These are phyloP conservation scores for Panagrolaimus sp. DNA, from an alignment of 1,140 invertebrate species.

Conservation along the genomic window DNA sequence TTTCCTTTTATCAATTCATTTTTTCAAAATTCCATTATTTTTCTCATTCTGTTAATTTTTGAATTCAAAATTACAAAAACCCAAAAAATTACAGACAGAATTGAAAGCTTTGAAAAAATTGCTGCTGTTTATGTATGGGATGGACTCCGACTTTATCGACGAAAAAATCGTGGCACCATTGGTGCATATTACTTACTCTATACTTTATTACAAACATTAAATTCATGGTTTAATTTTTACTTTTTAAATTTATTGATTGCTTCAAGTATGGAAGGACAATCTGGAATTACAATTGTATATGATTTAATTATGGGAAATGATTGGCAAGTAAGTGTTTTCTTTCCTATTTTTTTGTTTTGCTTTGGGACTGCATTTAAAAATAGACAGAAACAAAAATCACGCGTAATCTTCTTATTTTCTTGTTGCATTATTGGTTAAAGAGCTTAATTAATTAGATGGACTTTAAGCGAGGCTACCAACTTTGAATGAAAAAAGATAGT, in stretches of 20 bases:
- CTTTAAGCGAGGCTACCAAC: too few relatives aligned
- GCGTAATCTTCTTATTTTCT: neutral
- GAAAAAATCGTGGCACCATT: constrained; percentile 43
- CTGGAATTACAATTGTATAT: constrained; percentile 42
- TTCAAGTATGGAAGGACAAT: constrained; percentile 48
- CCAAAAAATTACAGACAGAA: constrained; percentile 31
- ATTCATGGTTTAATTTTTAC: constrained; percentile 46
- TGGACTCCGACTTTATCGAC: constrained; percentile 44
- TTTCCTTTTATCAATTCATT: too few relatives aligned
- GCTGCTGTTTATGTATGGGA: constrained; percentile 55
- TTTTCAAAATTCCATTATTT: too few relatives aligned
- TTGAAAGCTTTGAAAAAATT: constrained; percentile 47
- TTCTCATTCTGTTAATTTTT: too few relatives aligned
- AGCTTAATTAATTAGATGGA: too few relatives aligned
- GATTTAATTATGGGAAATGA: constrained; percentile 46
- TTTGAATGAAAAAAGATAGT: too few relatives aligned
- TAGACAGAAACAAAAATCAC: too few relatives aligned
- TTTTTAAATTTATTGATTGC: constrained; percentile 50
- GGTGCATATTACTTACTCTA: constrained; percentile 48
- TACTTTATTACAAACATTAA: constrained; percentile 45
- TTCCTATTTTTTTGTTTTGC: too few relatives aligned
- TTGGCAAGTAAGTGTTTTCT: constrained; percentile 42
- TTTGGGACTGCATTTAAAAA: neutral
- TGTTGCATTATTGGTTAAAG: neutral
- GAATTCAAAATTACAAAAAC: too few relatives aligned